Percentiles rank a stretch among this genome's conserved stretches.
These are phyloP conservation scores for Heptranchias perlo DNA, from an alignment of 2,113 vertebrate species.

Conservation along the genomic window DNA sequence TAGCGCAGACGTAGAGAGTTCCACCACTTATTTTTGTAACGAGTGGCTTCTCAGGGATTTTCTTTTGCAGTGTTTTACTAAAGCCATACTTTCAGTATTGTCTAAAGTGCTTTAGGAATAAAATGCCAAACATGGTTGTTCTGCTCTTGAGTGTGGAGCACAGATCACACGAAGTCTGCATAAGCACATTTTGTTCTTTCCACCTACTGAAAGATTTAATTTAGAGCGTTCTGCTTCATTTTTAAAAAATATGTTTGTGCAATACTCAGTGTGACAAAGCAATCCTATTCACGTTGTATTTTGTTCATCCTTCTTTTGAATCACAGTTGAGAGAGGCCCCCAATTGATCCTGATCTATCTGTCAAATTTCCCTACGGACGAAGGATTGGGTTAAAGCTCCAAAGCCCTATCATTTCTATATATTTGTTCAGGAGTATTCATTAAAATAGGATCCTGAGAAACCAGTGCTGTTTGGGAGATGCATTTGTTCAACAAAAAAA, in stretches of 20 bases:
- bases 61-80: constrained; percentile 31
- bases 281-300: not conserved
- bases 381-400: not conserved
- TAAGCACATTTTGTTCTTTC: constrained; percentile 10
- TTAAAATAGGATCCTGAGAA: not conserved
- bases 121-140: not conserved
- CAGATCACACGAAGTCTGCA: not conserved
- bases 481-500: not conserved
- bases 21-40: constrained; percentile 6
- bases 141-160: not conserved
- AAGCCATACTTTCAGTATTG: constrained; percentile 32
- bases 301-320: not conserved
- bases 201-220: constrained; percentile 8
- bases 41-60: constrained; percentile 33
- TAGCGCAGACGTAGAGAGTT: not conserved
- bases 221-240: not conserved
- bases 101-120: constrained; percentile 17
- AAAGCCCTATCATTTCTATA: not conserved
- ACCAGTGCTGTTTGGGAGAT: not conserved
- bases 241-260: not conserved
- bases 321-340: not conserved
- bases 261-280: constrained; percentile 15
- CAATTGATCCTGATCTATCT: not conserved
- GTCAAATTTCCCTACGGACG: not conserved
- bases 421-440: not conserved